Evolutionary conservation across 2,888 invertebrate genomes (phyloP).

Genomic region (Drosophila helvetica): DNA sequence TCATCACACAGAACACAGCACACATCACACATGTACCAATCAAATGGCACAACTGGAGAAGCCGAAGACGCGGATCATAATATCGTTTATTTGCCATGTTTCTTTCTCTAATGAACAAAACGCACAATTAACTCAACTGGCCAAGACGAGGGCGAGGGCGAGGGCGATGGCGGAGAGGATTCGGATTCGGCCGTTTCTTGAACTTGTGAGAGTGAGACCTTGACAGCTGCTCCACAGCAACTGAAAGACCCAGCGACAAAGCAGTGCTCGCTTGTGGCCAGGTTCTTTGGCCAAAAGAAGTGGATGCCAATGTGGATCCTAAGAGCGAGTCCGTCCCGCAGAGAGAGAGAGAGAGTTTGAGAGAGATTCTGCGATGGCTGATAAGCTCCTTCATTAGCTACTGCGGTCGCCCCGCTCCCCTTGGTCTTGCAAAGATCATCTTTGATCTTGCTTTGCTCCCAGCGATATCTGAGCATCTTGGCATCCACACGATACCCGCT

Average conservation of each 20-base stretch:
- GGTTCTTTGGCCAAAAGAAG: constrained; percentile 69
- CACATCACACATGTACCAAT: background rate
- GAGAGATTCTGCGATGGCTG: constrained; percentile 37
- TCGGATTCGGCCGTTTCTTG: constrained; percentile 53
- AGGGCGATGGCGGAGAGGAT: constrained; percentile 26
- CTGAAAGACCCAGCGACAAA: constrained; percentile 71
- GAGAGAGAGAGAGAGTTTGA: constrained; percentile 24
- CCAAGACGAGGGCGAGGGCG: constrained; percentile 36
- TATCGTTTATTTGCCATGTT: constrained; percentile 11
- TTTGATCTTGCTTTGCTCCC: background rate
- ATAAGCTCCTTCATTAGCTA: constrained; percentile 62
- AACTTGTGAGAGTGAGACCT: constrained; percentile 84
- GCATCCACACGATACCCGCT: constrained; percentile 13
- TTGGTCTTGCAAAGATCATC: background rate
- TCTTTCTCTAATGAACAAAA: constrained; percentile 35
- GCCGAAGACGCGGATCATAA: constrained; percentile 13
- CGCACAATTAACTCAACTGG: constrained; percentile 40
- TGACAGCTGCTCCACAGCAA: constrained; percentile 84
- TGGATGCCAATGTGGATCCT: constrained; percentile 68
- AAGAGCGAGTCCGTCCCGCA: constrained; percentile 40
- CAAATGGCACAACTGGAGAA: constrained; percentile 2
- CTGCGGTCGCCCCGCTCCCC: constrained; percentile 5
- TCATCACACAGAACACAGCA: constrained; percentile 22
- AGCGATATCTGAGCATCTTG: constrained; percentile 16
- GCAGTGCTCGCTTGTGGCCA: constrained; percentile 67